Evolutionary conservation across 1,140 invertebrate genomes (phyloP).

Genomic region (Micrasema longulum): DNA sequence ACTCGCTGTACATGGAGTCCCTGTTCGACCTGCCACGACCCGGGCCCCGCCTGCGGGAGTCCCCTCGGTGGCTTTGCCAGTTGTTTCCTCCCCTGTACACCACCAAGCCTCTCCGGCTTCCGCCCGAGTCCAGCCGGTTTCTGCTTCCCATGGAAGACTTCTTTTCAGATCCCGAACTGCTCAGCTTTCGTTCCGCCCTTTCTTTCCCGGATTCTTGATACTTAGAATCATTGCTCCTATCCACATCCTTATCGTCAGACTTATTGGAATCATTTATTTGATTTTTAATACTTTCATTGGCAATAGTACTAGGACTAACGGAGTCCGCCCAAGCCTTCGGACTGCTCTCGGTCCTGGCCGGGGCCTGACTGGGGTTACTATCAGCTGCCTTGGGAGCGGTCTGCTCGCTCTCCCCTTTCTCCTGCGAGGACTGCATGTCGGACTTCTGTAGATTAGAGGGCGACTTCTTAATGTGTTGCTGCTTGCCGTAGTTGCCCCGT

Average conservation of each 20-base stretch:
- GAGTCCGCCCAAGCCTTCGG: conserved; percentile 63
- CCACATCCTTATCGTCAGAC: conserved; percentile 45
- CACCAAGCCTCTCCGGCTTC: conserved; percentile 59
- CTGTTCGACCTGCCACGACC: conserved; percentile 57
- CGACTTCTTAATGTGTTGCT: conserved; percentile 33
- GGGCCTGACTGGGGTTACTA: not conserved
- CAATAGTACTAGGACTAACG: conserved; percentile 58
- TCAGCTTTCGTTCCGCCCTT: conserved; percentile 65
- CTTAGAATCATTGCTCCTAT: conserved; percentile 44
- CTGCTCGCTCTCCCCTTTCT: conserved; percentile 6
- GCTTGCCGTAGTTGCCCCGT: conserved; percentile 31
- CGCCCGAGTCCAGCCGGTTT: conserved; percentile 56
- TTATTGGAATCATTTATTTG: conserved; percentile 30
- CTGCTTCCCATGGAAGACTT: conserved; percentile 55
- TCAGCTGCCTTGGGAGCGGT: conserved; percentile 23
- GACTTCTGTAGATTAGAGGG: conserved; percentile 35
- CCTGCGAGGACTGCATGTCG: conserved; percentile 26
- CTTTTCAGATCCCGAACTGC: conserved; percentile 67
- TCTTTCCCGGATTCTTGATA: conserved; percentile 58
- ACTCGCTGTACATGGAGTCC: conserved; percentile 61
- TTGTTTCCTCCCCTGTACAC: conserved; percentile 65
- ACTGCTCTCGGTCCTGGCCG: conserved; percentile 51
- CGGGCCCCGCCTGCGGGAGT: conserved; percentile 61
- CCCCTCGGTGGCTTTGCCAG: conserved; percentile 63
- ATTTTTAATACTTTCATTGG: conserved; percentile 22